A percentile compares a stretch with the other conserved stretches of the same genome.
phyloP scores from a whole-genome alignment of 2,888 invertebrate genomes.

The Punctoribates punctum region DNA sequence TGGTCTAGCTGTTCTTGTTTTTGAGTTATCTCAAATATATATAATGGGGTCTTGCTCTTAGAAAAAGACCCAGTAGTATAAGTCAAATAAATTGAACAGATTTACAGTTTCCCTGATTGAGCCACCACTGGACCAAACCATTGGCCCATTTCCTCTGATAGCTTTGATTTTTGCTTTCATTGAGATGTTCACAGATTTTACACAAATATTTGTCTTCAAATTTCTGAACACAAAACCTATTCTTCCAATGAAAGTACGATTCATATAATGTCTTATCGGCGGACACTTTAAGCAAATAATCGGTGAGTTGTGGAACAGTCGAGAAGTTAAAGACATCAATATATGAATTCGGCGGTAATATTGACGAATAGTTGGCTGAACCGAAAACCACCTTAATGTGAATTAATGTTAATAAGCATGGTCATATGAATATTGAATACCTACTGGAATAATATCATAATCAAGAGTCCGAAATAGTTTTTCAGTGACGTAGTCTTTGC shows the following conservation, averaged over 20 bases:
- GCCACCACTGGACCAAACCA: too few species aligned
- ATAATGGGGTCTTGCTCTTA: too few species aligned
- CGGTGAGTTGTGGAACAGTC: neutral
- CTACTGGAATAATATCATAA: slow-evolving; percentile 7
- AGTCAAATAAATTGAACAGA: too few species aligned
- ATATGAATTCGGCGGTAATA: slow-evolving; percentile 45
- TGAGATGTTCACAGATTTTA: neutral
- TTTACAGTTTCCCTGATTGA: too few species aligned
- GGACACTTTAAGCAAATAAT: neutral
- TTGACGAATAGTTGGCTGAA: neutral
- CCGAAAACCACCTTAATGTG: neutral
- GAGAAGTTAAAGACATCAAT: slow-evolving; percentile 46
- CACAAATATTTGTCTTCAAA: neutral
- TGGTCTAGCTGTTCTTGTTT: too few species aligned
- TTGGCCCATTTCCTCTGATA: too few species aligned
- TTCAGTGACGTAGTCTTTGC: slow-evolving; percentile 41
- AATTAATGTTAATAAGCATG: neutral
- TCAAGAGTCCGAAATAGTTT: neutral
- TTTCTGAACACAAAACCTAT: neutral
- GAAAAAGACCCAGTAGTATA: too few species aligned
- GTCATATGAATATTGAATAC: neutral
- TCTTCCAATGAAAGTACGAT: slow-evolving; percentile 22
- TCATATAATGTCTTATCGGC: slow-evolving; percentile 6
- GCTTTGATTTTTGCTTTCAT: neutral
- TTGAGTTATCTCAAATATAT: too few species aligned